Evolutionary conservation across 2,797 vertebrate genomes (phyloP), one percentile per base, ranked within the genome.

Genomic region (Melanotaenia trifasciata): DNA sequence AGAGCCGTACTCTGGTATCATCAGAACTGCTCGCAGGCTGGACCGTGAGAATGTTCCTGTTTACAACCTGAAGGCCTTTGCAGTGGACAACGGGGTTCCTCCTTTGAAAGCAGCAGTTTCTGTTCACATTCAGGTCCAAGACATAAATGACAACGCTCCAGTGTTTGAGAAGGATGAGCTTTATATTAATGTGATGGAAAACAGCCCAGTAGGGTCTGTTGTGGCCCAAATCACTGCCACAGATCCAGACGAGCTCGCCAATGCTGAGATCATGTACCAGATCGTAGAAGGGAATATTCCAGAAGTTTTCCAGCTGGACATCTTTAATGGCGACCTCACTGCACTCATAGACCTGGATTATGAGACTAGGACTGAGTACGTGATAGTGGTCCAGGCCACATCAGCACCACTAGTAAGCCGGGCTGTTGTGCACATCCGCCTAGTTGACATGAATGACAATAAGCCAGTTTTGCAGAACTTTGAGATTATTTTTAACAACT

Each of bases 401-500:
- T 99, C 98, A 0, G 97, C 98, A 0, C 98, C 98, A 0, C 94
- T 99, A 0, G 98, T 99, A 67, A 99, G 98, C 90, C 93, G 98
- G 53, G 98, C 98, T 47, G 99, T 95, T 0, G 96, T 99, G 67
- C 97, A 95, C 86, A 89, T 99, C 67, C 95, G 95, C 22, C 94
- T 99, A 0, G 64, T 95, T 35, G 98, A 99, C 79, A 94, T 98
- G 84, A 99, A 99, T 0, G 98, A 99, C 92, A 99, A 99, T 57
- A 62, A 85, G 0, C 98, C 98, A 0, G 92, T 96, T 67, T 90
- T 99, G 81, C 94, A 96, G 2, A 89, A 99, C 92, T 99, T 99
- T 91, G 97, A 99, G 93, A 98, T 99, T 54, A 96, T 99, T 74
- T 99, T 99, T 90, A 99, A 99, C 90, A 98, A 99, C 94, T 99